phyloP scores from a whole-genome alignment of 1,140 invertebrate genomes.

The Chrysoperla carnea region DNA sequence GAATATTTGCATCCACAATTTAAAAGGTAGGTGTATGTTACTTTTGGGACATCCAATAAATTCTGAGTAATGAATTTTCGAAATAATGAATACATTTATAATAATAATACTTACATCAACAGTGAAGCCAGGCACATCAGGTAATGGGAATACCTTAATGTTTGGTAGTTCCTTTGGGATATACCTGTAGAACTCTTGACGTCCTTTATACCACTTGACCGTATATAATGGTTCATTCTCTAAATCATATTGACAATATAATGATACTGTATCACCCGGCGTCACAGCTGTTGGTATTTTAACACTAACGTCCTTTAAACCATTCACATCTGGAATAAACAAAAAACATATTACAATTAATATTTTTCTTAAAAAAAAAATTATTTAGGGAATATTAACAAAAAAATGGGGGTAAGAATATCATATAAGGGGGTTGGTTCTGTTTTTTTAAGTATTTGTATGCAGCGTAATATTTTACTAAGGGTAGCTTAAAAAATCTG shows the following conservation, averaged over 20 bases:
- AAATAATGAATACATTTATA: no score
- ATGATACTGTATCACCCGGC: conserved; percentile 46
- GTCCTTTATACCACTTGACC: conserved; percentile 69
- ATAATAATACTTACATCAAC: conserved; percentile 45
- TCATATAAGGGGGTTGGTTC: no score
- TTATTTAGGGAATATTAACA: no score
- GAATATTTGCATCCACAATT: no score
- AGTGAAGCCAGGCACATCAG: conserved; percentile 31
- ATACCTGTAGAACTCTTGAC: conserved; percentile 58
- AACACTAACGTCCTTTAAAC: conserved; percentile 49
- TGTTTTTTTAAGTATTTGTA: no score
- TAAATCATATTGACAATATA: conserved; percentile 65
- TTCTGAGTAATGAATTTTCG: no score
- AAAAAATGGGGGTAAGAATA: no score
- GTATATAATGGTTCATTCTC: conserved; percentile 57
- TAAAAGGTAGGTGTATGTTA: no score
- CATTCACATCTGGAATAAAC: conserved; percentile 31
- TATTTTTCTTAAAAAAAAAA: background rate
- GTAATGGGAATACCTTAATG: conserved; percentile 42
- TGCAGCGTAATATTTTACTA: no score
- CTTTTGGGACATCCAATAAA: no score
- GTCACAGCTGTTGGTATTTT: conserved; percentile 51
- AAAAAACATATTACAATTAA: background rate
- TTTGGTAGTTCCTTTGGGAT: conserved; percentile 53
- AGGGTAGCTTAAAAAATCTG: no score